Evolutionary conservation across 2,113 vertebrate genomes (phyloP).

Genomic region (Mormoops blainvillei): DNA sequence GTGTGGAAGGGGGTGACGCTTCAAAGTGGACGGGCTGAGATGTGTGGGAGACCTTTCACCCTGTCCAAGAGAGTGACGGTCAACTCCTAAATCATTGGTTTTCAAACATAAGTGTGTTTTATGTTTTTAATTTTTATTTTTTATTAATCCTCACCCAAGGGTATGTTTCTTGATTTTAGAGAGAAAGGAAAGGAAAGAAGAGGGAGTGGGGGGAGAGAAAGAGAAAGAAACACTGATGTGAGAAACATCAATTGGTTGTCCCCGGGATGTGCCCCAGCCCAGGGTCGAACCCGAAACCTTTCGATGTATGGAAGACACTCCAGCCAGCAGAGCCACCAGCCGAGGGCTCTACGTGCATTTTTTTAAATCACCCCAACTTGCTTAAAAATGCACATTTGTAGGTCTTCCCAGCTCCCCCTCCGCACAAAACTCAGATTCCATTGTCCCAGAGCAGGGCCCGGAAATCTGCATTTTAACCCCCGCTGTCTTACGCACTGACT

Average conservation of each 20-base stretch:
- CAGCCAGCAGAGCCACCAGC: too few relatives aligned
- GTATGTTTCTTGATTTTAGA: too few relatives aligned
- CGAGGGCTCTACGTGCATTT: too few relatives aligned
- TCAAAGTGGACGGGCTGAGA: too few relatives aligned
- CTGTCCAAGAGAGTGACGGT: fast-evolving
- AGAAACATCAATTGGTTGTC: too few relatives aligned
- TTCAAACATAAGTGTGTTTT: not conserved
- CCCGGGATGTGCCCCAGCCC: too few relatives aligned
- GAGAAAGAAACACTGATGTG: too few relatives aligned
- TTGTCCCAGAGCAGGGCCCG: not conserved
- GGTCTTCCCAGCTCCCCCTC: not conserved
- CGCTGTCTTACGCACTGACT: not conserved
- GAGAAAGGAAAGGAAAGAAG: too few relatives aligned
- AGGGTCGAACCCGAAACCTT: too few relatives aligned
- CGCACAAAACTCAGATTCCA: not conserved
- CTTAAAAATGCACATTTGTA: not conserved
- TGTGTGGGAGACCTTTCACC: fast-evolving
- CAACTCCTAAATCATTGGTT: not conserved
- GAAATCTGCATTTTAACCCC: not conserved
- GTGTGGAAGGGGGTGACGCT: not conserved
- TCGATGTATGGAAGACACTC: too few relatives aligned
- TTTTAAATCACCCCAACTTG: not conserved
- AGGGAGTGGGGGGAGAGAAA: too few relatives aligned
- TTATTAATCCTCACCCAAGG: too few relatives aligned
- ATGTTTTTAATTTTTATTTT: not conserved